A percentile compares a stretch with the other conserved stretches of the same genome.
Evolutionary conservation across 2,113 vertebrate genomes (phyloP).

Genomic region (Indicator maculatus): DNA sequence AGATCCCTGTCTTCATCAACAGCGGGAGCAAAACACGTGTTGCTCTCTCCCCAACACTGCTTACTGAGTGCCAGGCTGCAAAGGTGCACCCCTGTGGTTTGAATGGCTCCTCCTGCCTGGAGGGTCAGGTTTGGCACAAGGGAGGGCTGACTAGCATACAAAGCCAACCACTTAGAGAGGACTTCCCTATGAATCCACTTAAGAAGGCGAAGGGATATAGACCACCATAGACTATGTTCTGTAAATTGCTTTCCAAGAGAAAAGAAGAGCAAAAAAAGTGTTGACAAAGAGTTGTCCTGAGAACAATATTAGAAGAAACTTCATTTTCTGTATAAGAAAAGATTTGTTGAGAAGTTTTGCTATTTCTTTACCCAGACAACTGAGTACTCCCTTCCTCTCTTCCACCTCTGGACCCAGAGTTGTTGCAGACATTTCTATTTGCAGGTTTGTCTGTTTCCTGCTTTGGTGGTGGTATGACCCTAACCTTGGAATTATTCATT

Average conservation of each 20-base stretch:
- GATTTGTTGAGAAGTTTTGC: not conserved
- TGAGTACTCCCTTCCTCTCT: not conserved
- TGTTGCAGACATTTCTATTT: slow-evolving; percentile 8
- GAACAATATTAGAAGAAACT: not conserved
- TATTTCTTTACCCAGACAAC: not conserved
- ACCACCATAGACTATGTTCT: not conserved
- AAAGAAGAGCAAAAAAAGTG: not conserved
- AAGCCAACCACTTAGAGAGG: not conserved
- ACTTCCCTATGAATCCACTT: not conserved
- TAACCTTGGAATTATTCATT: slow-evolving; percentile 15
- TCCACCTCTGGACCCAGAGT: not conserved
- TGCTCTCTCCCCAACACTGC: not conserved
- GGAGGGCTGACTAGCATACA: not conserved
- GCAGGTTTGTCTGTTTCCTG: not conserved
- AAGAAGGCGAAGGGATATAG: not conserved
- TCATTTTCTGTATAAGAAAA: not conserved
- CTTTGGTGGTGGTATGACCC: not conserved
- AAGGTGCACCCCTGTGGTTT: not conserved
- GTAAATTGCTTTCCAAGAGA: not conserved
- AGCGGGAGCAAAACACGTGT: not conserved
- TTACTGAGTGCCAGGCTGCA: not conserved
- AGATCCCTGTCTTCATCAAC: not conserved
- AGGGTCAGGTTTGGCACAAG: not conserved
- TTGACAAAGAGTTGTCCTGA: not conserved
- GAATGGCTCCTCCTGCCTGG: not conserved